phyloP scores from a whole-genome alignment of 2,113 vertebrate genomes.

The Poeciliopsis turrubarensis region DNA sequence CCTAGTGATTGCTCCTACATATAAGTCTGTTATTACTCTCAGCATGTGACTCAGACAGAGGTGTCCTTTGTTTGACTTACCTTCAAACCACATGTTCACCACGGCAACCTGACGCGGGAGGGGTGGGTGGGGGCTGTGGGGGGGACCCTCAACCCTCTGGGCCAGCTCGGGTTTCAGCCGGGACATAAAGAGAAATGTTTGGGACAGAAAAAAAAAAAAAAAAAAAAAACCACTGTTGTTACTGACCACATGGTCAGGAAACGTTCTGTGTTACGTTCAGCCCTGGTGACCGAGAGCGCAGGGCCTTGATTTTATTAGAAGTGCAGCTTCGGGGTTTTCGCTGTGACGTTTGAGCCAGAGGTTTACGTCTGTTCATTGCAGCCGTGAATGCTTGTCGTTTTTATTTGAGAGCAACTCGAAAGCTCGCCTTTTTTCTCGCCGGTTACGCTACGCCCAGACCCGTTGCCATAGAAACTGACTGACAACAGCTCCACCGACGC shows the following conservation, averaged over 20 bases:
- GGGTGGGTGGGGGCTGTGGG: no score
- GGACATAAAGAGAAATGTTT: constrained; percentile 70
- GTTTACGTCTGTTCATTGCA: not conserved
- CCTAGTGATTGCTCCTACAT: constrained; percentile 28
- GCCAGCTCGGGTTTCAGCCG: constrained; percentile 52
- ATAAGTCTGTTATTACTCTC: constrained; percentile 65
- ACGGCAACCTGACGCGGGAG: constrained; percentile 34
- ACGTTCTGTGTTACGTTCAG: constrained; percentile 34
- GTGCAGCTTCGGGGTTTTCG: not conserved
- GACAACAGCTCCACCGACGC: no score
- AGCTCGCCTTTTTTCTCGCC: no score
- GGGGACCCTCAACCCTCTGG: constrained; percentile 36
- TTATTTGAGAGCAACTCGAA: no score
- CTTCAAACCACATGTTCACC: constrained; percentile 48
- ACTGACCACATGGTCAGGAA: constrained; percentile 42
- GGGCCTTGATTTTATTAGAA: not conserved
- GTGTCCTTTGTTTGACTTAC: constrained; percentile 70
- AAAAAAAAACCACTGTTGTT: constrained; percentile 41
- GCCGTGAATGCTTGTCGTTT: no score
- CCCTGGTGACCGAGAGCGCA: constrained; percentile 1
- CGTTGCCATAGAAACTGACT: no score
- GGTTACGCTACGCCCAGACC: no score
- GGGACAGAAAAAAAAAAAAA: constrained; percentile 52
- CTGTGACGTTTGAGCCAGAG: not conserved
- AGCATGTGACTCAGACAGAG: constrained; percentile 68